Percentiles rank a stretch among this genome's conserved stretches.
Evolutionary conservation across 2,797 vertebrate genomes (phyloP).

Genomic region (Urocyon cinereoargenteus): DNA sequence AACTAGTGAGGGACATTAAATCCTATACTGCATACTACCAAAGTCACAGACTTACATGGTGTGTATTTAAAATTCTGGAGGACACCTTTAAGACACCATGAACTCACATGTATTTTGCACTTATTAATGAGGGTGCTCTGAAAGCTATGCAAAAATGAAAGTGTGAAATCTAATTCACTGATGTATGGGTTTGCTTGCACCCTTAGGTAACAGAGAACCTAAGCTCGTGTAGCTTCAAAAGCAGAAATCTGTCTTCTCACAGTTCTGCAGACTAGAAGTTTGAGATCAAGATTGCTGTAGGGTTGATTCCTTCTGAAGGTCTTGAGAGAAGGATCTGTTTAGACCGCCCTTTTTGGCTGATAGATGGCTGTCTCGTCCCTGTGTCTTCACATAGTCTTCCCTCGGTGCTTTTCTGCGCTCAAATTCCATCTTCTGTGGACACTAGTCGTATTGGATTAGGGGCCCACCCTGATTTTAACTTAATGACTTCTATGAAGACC

Average conservation of each 20-base stretch:
- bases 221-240: not conserved
- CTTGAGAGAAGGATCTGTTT: not conserved
- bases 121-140: not conserved
- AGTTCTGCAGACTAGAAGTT: not conserved
- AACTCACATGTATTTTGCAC: not conserved
- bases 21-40: fast-evolving
- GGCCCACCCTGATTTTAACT: not conserved
- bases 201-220: too few relatives aligned
- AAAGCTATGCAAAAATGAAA: not conserved
- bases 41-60: not conserved
- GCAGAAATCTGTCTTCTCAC: not conserved
- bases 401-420: not conserved
- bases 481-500: not conserved
- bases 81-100: not conserved
- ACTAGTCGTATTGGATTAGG: not conserved
- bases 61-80: not conserved
- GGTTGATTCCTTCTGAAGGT: not conserved
- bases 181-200: not conserved
- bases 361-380: fast-evolving
- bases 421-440: not conserved
- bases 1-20: not conserved
- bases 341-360: not conserved
- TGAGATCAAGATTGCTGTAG: not conserved
- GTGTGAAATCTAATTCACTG: not conserved
- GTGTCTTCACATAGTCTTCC: not conserved